These are phyloP conservation scores for Chrysina gloriosa DNA, from an alignment of 2,888 invertebrate species.

Conservation along the genomic window DNA sequence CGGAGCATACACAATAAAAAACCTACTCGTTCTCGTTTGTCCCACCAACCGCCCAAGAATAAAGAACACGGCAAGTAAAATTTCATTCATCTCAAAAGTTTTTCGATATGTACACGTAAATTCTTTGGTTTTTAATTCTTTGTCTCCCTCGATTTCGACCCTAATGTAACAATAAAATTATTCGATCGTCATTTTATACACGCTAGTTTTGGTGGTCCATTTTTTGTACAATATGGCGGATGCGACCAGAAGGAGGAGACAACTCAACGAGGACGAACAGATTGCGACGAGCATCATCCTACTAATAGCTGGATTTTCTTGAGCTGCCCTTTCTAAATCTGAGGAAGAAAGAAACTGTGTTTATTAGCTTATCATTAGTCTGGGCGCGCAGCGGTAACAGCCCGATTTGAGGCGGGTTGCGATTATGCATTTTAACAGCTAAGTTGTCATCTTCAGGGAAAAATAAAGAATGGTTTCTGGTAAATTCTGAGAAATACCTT, in stretches of 20 bases:
- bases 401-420: too few species aligned
- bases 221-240: constrained; percentile 19
- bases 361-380: too few species aligned
- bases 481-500: too few species aligned
- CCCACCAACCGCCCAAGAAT: too few species aligned
- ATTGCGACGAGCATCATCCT: neutral
- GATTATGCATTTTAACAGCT: too few species aligned
- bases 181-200: constrained; percentile 39
- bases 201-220: neutral
- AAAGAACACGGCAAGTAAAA: too few species aligned
- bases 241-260: constrained; percentile 7
- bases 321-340: neutral
- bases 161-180: neutral
- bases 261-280: neutral
- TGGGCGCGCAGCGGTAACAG: too few species aligned
- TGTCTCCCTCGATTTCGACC: neutral
- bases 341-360: neutral
- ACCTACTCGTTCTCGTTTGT: too few species aligned
- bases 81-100: too few species aligned
- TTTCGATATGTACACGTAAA: constrained; percentile 7
- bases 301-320: constrained; percentile 5
- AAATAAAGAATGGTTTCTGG: too few species aligned
- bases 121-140: constrained; percentile 26
- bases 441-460: too few species aligned
- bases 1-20: too few species aligned